These are phyloP conservation scores for Podarcis lilfordi DNA, from an alignment of 2,797 vertebrate species.

Conservation along the genomic window DNA sequence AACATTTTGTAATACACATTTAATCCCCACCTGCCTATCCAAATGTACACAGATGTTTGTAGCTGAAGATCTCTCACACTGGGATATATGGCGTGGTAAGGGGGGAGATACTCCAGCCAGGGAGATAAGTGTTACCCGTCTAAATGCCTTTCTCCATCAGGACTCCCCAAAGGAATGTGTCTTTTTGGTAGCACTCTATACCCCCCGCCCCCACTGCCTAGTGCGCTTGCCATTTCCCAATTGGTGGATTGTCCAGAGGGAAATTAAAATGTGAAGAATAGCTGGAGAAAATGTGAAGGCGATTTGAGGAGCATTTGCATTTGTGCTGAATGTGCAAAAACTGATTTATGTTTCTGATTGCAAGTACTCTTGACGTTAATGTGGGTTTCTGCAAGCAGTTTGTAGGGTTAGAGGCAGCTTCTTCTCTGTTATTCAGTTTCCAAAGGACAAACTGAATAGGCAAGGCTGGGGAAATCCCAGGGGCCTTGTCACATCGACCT, in stretches of 20 bases:
- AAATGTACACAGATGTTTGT: not conserved
- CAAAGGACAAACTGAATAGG: not conserved
- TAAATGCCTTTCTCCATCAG: not conserved
- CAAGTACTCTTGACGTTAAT: not conserved
- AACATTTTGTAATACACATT: not conserved
- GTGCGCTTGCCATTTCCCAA: not conserved
- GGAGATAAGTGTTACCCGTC: not conserved
- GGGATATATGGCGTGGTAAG: not conserved
- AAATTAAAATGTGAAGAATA: not conserved
- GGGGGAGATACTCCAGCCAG: not conserved
- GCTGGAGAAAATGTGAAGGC: no score
- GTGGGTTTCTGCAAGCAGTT: not conserved
- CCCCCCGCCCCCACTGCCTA: no score
- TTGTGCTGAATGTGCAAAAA: slow-evolving; percentile 16
- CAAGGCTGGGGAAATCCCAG: not conserved
- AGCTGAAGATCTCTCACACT: not conserved
- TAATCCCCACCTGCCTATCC: not conserved
- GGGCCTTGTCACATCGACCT: not conserved
- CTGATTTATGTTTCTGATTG: not conserved
- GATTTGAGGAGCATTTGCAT: not conserved
- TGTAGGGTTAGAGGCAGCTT: not conserved
- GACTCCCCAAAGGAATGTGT: not conserved
- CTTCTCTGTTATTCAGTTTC: not conserved
- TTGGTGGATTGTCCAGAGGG: not conserved
- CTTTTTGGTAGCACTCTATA: not conserved